Evolutionary conservation across 2,113 vertebrate species (phyloP), one percentile per base, ranked within the genome.

Genomic region (Epinephelus fuscoguttatus): DNA sequence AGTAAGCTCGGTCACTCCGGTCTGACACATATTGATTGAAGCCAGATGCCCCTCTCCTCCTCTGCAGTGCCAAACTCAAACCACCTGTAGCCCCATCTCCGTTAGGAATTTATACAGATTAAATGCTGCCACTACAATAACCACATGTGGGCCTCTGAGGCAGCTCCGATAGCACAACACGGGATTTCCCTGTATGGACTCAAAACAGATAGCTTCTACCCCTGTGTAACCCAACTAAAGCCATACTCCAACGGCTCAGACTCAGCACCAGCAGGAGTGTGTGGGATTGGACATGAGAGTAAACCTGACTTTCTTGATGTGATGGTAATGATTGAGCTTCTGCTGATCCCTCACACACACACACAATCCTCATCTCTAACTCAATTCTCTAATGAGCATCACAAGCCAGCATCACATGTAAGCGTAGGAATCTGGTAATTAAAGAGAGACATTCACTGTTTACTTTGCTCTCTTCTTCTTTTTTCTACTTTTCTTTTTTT

Each of bases 371-470:
- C 62, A 78, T 75, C 82, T 64, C 86, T 94, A 94, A 94, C 89
- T 93, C 81, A 91, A 88, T 94, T 93, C 68, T 89, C 76, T 91
- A 94, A 95, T 85, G 78, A 89, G 76, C 85, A 78, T 93, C 94
- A 95, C 91, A 89, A 91, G 92, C 59, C 77, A 12, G 64, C 12
- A 81, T 95, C 92, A 93, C 94, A 94, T 93, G 94, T 72, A 84
- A 86, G 70, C 17, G 3, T 8, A 85, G 84, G 81, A 90, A 89
- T 88, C 80, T 76, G 81, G 85, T 77, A 70, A 33, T 79, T 75
- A 79, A 83, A 83, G 68, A 75, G 40, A 81, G 33, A 27, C 59
- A 15, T 21, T 59, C 33, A 50, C 70, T 33, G 55, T 81, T 87
- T 23, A 13, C 73, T 78, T 73, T 75, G 59, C 57, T 55, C 60